Base-by-base conservation (phyloP, 2,888 invertebrate species). In the Punctoribates punctum region DNA sequence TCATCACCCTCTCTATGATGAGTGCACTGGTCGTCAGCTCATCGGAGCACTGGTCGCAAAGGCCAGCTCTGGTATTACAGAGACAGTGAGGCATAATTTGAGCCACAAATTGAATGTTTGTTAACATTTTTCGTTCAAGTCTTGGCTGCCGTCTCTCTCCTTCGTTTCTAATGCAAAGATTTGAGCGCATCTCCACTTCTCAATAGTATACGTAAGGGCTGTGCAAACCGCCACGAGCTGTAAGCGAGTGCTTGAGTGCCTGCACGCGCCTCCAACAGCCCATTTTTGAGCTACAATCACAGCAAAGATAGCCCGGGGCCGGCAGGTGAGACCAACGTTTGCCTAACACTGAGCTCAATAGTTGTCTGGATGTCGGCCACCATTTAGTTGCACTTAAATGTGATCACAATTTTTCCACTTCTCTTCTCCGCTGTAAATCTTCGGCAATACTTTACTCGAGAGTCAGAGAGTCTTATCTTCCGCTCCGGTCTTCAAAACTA, bases 31-130 rank as follows among this genome's bases (percentile, higher is more conserved):
- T 70, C 46, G 34, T 23, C 23, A 42, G 15, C 11, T 5, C n/a
- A 13, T 8, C 11, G 27, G 34, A n/a, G 25, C 34, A 34, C n/a
- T 65, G 42, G 25, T 42, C 20, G 23, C 20, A 17, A n/a, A 29
- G 17, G 42, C 8, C 5, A 38, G 54, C 70, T n/a, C 70, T 46
- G 23, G 23, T 70, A 70, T 60, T 70, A 70, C 25, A 25, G 25
- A 13, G n/a, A 20, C 23, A 38, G 29, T 34, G 48, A 11, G 48
- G 60, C 60, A 70, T 70, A 70, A 70, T 70, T 70, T 70, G 42
- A 70, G 70, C 70, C 70, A 70, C 70, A 70, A 70, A 70, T 70
- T 70, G 70, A 70, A 70, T 70, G 70, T 70, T 70, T 70, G 70
- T 70, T 70, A 70, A 70, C 70, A 70, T 46, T 29, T 46, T 70